These are phyloP conservation scores for Geothlypis trichas DNA, from an alignment of 2,113 vertebrate species.

Conservation along the genomic window DNA sequence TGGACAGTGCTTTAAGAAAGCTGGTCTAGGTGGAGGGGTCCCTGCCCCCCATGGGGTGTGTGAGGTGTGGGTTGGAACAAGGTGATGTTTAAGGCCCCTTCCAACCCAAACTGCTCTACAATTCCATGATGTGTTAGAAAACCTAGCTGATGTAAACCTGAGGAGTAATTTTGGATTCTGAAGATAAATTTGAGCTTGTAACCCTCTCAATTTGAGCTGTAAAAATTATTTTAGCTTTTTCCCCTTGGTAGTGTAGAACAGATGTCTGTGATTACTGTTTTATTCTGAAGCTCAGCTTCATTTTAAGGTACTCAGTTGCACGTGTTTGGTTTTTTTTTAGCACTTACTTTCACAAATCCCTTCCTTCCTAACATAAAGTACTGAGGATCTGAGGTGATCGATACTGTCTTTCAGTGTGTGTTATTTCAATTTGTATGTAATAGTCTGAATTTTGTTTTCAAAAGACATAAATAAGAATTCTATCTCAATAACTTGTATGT, in stretches of 20 bases:
- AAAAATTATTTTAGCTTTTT: background rate
- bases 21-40: background rate
- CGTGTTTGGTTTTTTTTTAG: slow-evolving; percentile 15
- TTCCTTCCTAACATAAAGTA: background rate
- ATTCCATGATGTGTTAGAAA: background rate
- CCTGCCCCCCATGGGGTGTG: rapidly evolving
- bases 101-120: background rate
- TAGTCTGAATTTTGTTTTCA: background rate
- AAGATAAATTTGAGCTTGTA: slow-evolving; percentile 9
- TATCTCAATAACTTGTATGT: background rate
- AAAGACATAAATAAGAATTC: background rate
- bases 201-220: background rate
- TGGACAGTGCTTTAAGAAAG: background rate
- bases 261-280: background rate
- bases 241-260: background rate
- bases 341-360: slow-evolving; percentile 23
- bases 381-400: background rate
- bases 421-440: background rate
- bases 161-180: background rate
- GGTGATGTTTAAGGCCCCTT: background rate
- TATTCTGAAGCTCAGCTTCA: background rate
- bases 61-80: background rate
- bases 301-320: background rate
- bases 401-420: background rate
- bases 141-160: background rate